Evolutionary conservation across 2,888 invertebrate genomes (phyloP).

Genomic region (Lasioglossum marginatum): DNA sequence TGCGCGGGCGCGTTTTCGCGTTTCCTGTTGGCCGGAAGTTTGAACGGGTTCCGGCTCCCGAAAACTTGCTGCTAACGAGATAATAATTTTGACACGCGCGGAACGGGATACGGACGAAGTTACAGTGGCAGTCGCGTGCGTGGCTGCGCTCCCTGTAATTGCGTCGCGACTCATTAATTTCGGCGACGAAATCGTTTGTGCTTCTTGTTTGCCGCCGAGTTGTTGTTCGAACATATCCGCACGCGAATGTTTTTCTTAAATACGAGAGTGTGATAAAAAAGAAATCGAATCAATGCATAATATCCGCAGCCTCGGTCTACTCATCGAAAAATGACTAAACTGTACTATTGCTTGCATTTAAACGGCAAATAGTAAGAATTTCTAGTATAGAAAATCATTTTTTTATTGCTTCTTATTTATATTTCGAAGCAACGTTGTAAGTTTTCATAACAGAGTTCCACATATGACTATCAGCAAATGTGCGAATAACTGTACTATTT

Average conservation of each 20-base stretch:
- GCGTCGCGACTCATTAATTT: constrained; percentile 4
- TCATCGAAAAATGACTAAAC: too few species aligned
- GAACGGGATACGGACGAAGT: constrained; percentile 40
- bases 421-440: too few species aligned
- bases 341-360: too few species aligned
- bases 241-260: not conserved
- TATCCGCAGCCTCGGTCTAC: too few species aligned
- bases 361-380: too few species aligned
- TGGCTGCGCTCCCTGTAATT: constrained; percentile 8
- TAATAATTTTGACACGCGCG: constrained; percentile 60
- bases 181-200: not conserved
- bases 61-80: constrained; percentile 63
- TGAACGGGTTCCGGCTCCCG: constrained; percentile 52
- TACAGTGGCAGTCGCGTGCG: constrained; percentile 33
- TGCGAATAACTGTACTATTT: too few species aligned
- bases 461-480: too few species aligned
- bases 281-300: too few species aligned
- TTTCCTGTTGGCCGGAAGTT: constrained; percentile 55
- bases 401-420: too few species aligned
- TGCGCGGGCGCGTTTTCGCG: constrained; percentile 24
- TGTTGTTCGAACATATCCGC: not conserved
- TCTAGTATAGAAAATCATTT: too few species aligned
- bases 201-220: not conserved
- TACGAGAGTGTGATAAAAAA: too few species aligned
- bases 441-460: too few species aligned